Evolutionary conservation across 2,888 invertebrate genomes (phyloP).

Genomic region (Gandaritis pyraliata): DNA sequence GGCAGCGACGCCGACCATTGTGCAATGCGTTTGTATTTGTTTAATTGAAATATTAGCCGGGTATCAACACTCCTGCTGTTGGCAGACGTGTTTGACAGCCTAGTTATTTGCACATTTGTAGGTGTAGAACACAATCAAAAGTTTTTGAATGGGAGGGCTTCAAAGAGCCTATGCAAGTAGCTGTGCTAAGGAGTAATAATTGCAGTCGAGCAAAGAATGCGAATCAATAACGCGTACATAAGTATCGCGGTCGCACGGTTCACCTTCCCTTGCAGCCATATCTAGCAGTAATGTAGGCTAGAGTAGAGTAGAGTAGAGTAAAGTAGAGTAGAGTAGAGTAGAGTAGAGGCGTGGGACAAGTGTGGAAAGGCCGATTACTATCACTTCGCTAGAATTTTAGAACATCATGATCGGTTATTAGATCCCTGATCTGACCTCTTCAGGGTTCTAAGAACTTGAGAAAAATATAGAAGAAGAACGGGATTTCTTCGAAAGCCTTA

Average conservation of each 20-base stretch:
- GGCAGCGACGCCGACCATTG: conserved; percentile 20
- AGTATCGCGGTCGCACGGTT: no score
- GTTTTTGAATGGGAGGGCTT: not conserved
- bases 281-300: not conserved
- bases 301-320: no score
- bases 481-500: no score
- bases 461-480: no score
- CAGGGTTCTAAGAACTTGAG: no score
- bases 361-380: not conserved
- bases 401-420: not conserved
- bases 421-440: no score
- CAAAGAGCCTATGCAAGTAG: no score
- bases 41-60: conserved; percentile 22
- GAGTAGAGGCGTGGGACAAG: not conserved
- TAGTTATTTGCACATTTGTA: not conserved
- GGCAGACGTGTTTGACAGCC: conserved; percentile 10
- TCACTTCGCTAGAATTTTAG: not conserved
- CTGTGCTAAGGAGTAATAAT: no score
- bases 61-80: conserved; percentile 9
- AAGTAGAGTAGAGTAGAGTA: no score
- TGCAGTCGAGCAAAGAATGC: not conserved
- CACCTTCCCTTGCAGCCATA: not conserved
- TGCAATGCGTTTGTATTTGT: conserved; percentile 35
- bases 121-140: not conserved
- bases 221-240: not conserved